These are phyloP conservation scores for Carabus problematicus DNA, from an alignment of 2,888 invertebrate genomes.

Conservation along the genomic window DNA sequence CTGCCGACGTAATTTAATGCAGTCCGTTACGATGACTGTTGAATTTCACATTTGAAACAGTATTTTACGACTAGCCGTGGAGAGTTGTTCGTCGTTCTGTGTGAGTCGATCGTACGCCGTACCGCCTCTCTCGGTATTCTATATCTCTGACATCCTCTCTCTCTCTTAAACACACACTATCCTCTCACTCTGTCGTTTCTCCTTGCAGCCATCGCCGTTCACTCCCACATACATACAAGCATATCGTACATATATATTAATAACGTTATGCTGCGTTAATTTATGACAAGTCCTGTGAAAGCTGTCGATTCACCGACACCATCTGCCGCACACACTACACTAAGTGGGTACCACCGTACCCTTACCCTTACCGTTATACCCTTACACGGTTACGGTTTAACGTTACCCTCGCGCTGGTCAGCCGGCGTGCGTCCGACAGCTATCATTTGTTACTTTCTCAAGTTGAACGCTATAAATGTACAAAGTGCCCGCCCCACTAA, in stretches of 20 bases:
- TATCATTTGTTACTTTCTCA: conserved; percentile 43
- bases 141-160: too few species aligned
- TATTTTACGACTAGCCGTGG: conserved; percentile 8
- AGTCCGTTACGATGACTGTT: conserved; percentile 2
- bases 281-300: conserved; percentile 40
- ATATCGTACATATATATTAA: too few species aligned
- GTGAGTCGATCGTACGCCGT: too few species aligned
- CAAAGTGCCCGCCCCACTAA: conserved; percentile 38
- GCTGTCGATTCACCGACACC: conserved; percentile 42
- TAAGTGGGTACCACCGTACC: conserved; percentile 32
- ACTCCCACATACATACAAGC: too few species aligned
- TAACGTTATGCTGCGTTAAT: conserved; percentile 22
- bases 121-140: too few species aligned
- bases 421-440: conserved; percentile 37
- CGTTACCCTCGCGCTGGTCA: conserved; percentile 8
- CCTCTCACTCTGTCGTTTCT: too few species aligned
- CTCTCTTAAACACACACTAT: too few species aligned
- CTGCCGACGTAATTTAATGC: conserved; percentile 23
- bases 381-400: not conserved
- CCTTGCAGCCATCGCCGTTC: too few species aligned
- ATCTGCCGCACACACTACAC: conserved; percentile 29
- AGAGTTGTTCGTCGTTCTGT: not conserved
- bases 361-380: conserved; percentile 7
- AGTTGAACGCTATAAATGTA: conserved; percentile 43
- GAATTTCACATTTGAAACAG: conserved; percentile 31